Evolutionary conservation across 1,140 invertebrate species (phyloP).

Genomic region (Eufriesea mexicana): DNA sequence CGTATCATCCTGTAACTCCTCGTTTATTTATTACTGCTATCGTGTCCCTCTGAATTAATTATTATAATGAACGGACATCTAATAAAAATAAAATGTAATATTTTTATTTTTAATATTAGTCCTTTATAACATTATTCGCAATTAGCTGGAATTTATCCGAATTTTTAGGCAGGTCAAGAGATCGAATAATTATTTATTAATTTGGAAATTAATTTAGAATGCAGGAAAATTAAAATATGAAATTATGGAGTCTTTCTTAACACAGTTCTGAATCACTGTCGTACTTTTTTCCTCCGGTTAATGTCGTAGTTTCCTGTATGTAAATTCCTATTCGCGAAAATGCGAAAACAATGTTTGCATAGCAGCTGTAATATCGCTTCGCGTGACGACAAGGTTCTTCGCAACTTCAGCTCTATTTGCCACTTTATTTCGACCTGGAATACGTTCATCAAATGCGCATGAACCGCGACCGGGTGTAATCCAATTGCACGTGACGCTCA

Average conservation of each 20-base stretch:
- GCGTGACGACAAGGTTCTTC: constrained; percentile 55
- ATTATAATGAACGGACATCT: no score
- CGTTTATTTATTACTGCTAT: neutral
- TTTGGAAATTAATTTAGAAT: no score
- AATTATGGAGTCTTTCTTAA: no score
- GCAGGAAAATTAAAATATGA: no score
- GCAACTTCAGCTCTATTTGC: constrained; percentile 49
- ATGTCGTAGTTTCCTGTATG: constrained; percentile 40
- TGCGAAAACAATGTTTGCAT: constrained; percentile 49
- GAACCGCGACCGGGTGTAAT: neutral
- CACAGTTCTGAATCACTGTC: no score
- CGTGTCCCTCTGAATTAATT: neutral
- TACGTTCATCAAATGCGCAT: constrained; percentile 12
- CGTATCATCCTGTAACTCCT: neutral
- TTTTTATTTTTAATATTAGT: no score
- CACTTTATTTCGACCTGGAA: constrained; percentile 48
- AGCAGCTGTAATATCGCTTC: constrained; percentile 26
- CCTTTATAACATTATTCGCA: no score
- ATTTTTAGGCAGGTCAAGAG: no score
- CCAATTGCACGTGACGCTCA: constrained; percentile 25
- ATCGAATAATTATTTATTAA: no score
- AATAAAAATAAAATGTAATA: no score
- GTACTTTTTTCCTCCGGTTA: neutral
- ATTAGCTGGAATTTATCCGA: no score
- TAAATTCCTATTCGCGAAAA: constrained; percentile 46